Percentiles rank a stretch among this genome's conserved stretches.
Evolutionary conservation across 2,797 vertebrate species (phyloP).

Genomic region (Bothrops alternatus): DNA sequence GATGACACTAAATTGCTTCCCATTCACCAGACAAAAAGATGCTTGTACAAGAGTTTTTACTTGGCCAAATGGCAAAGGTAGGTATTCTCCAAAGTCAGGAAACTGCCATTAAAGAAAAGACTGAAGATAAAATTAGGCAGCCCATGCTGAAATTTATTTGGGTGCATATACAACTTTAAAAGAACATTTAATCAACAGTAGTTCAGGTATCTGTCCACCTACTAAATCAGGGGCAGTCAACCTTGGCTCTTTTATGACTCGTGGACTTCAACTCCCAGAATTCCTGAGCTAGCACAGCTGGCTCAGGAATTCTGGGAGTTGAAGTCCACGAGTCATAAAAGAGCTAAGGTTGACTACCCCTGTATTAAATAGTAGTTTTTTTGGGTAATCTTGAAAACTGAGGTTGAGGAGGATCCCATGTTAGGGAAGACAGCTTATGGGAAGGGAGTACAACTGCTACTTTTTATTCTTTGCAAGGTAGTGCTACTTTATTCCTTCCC

Average conservation of each 20-base stretch:
- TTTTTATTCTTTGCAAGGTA: background rate
- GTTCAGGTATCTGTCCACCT: background rate
- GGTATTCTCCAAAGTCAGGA: background rate
- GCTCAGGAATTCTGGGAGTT: too few species aligned
- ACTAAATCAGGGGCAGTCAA: background rate
- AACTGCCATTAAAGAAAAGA: background rate
- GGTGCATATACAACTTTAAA: background rate
- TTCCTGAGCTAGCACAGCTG: too few species aligned
- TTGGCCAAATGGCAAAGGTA: background rate
- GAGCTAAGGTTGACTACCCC: too few species aligned
- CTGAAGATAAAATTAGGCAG: background rate
- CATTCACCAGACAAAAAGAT: background rate
- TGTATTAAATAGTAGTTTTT: constrained; percentile 25
- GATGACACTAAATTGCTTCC: background rate
- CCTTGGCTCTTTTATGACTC: too few species aligned
- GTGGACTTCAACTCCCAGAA: too few species aligned
- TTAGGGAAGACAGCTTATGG: constrained; percentile 18
- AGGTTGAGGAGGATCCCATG: constrained; percentile 43
- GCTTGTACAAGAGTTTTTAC: background rate
- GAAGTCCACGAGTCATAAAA: too few species aligned
- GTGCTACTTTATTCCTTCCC: background rate
- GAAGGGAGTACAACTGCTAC: background rate
- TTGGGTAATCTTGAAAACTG: constrained; percentile 56
- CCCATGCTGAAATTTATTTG: background rate
- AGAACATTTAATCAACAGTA: background rate